Percentiles rank a stretch among this genome's conserved stretches.
Evolutionary conservation across 2,113 vertebrate species (phyloP).

Genomic region (Tupaia chinensis): DNA sequence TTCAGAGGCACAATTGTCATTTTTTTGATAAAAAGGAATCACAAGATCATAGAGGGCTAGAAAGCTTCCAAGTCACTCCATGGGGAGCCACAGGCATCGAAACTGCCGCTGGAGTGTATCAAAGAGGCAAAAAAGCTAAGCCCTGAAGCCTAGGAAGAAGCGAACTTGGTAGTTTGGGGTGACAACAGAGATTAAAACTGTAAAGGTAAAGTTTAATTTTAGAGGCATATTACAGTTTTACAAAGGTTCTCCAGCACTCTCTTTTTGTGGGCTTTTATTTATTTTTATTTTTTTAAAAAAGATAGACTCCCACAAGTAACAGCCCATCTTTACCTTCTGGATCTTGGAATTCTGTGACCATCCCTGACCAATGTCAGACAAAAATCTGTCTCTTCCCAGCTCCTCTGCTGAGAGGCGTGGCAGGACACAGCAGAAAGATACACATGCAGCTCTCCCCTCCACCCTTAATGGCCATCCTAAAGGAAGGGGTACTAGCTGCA

Average conservation of each 20-base stretch:
- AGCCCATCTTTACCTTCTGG: neutral
- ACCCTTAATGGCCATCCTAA: neutral
- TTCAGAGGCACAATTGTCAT: slow-evolving; percentile 71
- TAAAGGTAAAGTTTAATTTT: slow-evolving; percentile 58
- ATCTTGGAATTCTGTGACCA: neutral
- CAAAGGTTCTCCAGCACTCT: neutral
- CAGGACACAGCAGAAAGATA: neutral
- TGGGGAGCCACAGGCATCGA: neutral
- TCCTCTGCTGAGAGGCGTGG: neutral
- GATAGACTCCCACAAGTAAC: neutral
- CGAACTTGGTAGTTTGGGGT: slow-evolving; percentile 64
- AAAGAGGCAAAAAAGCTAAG: slow-evolving; percentile 63
- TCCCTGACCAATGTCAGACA: neutral
- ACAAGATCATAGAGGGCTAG: slow-evolving; percentile 50
- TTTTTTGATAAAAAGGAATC: slow-evolving; percentile 78
- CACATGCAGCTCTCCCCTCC: rapidly evolving
- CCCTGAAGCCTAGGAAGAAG: slow-evolving; percentile 42
- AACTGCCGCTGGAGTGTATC: slow-evolving; percentile 45
- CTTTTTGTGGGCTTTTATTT: neutral
- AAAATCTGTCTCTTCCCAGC: neutral
- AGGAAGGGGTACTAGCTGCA: neutral
- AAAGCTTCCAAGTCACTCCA: slow-evolving; percentile 56
- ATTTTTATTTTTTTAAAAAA: neutral
- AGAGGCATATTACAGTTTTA: slow-evolving; percentile 74
- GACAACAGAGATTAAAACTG: slow-evolving; percentile 57